phyloP scores from a whole-genome alignment of 92 coral and sea anemone species.

The Bergia puertoricense region DNA sequence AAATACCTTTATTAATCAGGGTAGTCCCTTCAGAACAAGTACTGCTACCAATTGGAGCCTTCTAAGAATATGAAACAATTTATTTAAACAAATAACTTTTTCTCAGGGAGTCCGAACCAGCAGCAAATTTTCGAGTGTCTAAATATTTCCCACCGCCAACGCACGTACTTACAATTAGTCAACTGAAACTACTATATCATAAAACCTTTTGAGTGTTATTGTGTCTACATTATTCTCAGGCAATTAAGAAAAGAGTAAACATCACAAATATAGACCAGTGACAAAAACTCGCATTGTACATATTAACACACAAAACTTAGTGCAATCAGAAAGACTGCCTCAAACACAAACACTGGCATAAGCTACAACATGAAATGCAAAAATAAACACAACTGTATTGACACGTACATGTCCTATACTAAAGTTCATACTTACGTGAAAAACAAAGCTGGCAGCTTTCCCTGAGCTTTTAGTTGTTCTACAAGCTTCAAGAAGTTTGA shows the following conservation, averaged over 20 bases:
- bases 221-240: not conserved
- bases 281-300: not conserved
- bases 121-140: not conserved
- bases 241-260: not conserved
- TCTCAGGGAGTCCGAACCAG: not conserved
- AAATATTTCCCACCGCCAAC: too few species aligned
- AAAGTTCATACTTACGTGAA: slow-evolving; percentile 43
- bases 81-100: too few species aligned
- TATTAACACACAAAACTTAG: not conserved
- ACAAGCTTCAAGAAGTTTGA: slow-evolving; percentile 46
- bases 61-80: not conserved
- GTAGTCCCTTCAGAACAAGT: too few species aligned
- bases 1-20: too few species aligned
- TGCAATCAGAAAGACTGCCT: not conserved
- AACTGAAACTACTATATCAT: not conserved
- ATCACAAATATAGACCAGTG: not conserved
- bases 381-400: not conserved
- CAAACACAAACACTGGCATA: not conserved
- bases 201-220: not conserved
- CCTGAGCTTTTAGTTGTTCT: slow-evolving; percentile 61
- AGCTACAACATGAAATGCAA: not conserved
- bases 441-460: slow-evolving; percentile 60
- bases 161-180: not conserved
- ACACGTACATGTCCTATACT: not conserved
- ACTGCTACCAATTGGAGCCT: not conserved